phyloP scores from a whole-genome alignment of 1,140 invertebrate genomes.

The Acromyrmex heyeri region DNA sequence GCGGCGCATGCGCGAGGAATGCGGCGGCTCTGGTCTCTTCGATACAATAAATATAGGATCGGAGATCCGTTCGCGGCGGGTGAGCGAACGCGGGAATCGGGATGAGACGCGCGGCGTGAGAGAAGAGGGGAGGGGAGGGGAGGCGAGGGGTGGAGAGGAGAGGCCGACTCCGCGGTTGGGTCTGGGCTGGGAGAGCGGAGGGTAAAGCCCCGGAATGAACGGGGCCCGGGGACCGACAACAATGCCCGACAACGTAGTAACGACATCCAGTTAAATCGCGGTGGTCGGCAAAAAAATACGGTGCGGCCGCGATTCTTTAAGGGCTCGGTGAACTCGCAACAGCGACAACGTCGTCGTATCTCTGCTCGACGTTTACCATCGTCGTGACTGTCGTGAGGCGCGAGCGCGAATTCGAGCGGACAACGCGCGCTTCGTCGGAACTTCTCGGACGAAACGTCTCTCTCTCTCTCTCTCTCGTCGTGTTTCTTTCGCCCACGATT shows the following conservation, averaged over 20 bases:
- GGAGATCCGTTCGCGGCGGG: conserved; percentile 63
- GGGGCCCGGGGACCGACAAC: conserved; percentile 77
- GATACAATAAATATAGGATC: conserved; percentile 85
- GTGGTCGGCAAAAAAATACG: conserved; percentile 78
- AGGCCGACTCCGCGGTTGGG: too few species aligned
- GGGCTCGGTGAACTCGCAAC: conserved; percentile 59
- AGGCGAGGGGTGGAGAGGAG: conserved; percentile 20
- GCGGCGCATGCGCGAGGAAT: conserved; percentile 84
- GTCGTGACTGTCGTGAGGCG: not conserved
- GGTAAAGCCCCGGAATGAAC: conserved; percentile 76
- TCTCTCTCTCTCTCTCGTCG: not conserved
- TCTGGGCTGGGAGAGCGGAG: conserved; percentile 61
- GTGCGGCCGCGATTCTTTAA: conserved; percentile 71
- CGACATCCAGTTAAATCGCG: conserved; percentile 84
- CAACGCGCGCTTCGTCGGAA: too few species aligned
- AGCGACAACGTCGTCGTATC: not conserved
- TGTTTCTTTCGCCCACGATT: not conserved
- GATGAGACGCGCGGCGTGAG: conserved; percentile 15
- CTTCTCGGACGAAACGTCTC: not conserved
- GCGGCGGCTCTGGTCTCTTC: conserved; percentile 79
- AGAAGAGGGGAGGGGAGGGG: conserved; percentile 63
- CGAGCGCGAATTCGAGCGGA: conserved; percentile 13
- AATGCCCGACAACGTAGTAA: conserved; percentile 82
- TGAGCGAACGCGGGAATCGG: conserved; percentile 27
- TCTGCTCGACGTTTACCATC: not conserved